Conservation (phyloP, 2,113 vertebrate species). For the Caranx ignobilis region DNA sequence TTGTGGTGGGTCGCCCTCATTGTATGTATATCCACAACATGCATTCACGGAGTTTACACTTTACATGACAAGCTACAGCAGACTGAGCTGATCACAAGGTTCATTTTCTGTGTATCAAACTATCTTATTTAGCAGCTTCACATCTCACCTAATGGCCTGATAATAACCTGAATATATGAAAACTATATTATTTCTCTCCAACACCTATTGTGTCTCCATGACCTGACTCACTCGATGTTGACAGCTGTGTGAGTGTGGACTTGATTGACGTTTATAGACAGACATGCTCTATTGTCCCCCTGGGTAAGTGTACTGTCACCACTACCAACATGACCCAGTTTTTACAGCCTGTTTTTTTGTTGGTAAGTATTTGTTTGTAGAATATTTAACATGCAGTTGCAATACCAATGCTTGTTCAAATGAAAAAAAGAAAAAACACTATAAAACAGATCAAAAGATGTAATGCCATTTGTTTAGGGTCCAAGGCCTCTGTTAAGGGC, state of each 20-base stretch:
- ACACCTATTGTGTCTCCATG: neutral
- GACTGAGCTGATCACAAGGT: neutral
- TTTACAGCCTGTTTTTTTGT: too few relatives aligned
- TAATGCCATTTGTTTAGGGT: too few relatives aligned
- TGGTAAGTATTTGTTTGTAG: too few relatives aligned
- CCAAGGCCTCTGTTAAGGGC: too few relatives aligned
- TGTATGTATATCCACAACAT: too few relatives aligned
- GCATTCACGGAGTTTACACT: too few relatives aligned
- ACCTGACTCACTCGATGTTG: neutral
- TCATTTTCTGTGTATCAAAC: neutral
- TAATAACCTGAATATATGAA: neutral
- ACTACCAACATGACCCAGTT: neutral
- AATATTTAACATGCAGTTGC: too few relatives aligned
- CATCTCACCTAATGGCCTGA: too few relatives aligned
- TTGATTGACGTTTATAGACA: constrained; percentile 41
- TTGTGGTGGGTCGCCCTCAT: too few relatives aligned
- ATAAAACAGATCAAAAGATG: neutral
- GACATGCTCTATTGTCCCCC: constrained; percentile 53
- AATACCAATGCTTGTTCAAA: neutral
- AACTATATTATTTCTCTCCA: neutral
- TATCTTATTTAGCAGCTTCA: neutral
- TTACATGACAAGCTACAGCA: too few relatives aligned
- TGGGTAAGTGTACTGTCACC: constrained; percentile 76
- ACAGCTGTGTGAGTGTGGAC: neutral
- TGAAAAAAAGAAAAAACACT: neutral